phyloP scores from a whole-genome alignment of 2,113 vertebrate genomes.

The Mohoua ochrocephala region DNA sequence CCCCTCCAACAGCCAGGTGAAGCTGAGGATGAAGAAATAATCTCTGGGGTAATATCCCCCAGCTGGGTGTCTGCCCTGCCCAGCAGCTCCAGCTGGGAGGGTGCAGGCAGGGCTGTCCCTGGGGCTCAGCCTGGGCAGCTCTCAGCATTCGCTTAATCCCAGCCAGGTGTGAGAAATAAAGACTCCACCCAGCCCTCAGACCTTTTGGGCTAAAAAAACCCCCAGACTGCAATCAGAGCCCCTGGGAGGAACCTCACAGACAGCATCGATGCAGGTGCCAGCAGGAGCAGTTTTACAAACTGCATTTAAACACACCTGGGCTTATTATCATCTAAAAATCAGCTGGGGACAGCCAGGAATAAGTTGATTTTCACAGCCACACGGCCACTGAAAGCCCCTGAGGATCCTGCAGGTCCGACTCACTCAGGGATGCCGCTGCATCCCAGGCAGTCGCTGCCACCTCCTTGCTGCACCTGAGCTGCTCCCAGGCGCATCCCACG shows the following conservation, averaged over 20 bases:
- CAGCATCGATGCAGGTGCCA: background rate
- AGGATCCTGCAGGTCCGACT: fast-evolving
- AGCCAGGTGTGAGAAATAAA: background rate
- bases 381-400: fast-evolving
- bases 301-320: background rate
- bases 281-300: background rate
- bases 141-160: background rate
- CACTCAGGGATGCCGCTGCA: fast-evolving
- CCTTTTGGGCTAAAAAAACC: fast-evolving
- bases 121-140: background rate
- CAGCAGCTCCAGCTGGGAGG: background rate
- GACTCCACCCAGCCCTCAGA: background rate
- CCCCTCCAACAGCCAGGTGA: background rate
- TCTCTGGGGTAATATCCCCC: background rate
- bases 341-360: background rate
- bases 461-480: background rate
- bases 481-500: fast-evolving
- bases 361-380: background rate
- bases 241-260: background rate
- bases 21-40: background rate
- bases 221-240: background rate
- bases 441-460: background rate
- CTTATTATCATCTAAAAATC: background rate
- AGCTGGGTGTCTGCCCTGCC: background rate
- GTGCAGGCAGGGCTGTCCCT: background rate